Base-by-base conservation (phyloP, 2,888 invertebrate genomes). In the Mimachlamys varia region DNA sequence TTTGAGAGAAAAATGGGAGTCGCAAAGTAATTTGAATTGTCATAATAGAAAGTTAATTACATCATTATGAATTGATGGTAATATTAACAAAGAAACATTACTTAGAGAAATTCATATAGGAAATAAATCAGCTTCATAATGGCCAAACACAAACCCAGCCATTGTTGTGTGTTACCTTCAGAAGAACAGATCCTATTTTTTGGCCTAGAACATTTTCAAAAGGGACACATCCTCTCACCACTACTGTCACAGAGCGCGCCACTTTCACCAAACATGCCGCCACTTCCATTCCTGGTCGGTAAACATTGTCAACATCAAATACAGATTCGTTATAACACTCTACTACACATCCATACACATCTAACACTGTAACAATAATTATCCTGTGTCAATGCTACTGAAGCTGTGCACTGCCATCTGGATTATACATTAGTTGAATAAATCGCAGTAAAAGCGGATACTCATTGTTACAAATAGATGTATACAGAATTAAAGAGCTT, bases 201-300 rank as follows among this genome's bases (percentile, higher is more conserved):
- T 97, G 97, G 0, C 99, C 99, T 93, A 99, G 98, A 90, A 98
- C 97, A 37, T 97, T 97, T 92, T 97, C 97, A 90, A 99, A 98
- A 0, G 98, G 98, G 0, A 97, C 97, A 17, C 97, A 97, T 90
- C 98, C 98, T 90, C 98, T 97, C 3, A 98, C 98, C 58, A 99
- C 97, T 0, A 99, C 98, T 0, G 98, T 98, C 91, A 99, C 98
- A 55, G 98, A 98, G 93, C 98, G 98, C 0, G 98, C 98, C 97
- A 98, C 98, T 13, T 97, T 94, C 0, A 97, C 97, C 95, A 98
- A 97, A 92, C 97, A 98, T 1, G 98, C 98, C 0, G 99, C 99
- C 0, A 98, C 97, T 97, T 99, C 99, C 97, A 99, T 97, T 89
- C 95, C 95, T 95, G 92, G 12, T 38, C 27, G 27, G 76, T 76